Evolutionary conservation across 2,113 vertebrate species (phyloP).

Genomic region (Lethenteron camtschaticum): DNA sequence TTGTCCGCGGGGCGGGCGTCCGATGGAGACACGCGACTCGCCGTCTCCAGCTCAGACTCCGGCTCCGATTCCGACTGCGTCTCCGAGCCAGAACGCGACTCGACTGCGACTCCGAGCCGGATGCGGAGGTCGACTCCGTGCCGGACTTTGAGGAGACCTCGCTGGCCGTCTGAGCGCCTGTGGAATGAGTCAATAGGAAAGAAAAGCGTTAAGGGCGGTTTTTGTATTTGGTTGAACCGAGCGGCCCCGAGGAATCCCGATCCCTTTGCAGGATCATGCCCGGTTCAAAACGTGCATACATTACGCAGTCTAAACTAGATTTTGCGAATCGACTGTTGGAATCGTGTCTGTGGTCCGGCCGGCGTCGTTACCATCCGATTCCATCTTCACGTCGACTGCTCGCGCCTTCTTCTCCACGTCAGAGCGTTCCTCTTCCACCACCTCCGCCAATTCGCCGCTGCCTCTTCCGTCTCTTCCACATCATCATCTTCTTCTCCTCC

Average conservation of each 20-base stretch:
- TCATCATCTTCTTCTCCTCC: conserved; percentile 15
- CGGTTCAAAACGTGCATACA: too few relatives aligned
- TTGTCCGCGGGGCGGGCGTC: too few relatives aligned
- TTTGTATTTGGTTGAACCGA: too few relatives aligned
- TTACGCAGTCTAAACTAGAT: too few relatives aligned
- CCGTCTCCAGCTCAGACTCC: conserved; percentile 15
- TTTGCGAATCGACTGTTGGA: too few relatives aligned
- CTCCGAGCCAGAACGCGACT: conserved; percentile 45
- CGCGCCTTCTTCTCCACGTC: conserved; percentile 22
- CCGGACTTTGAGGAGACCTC: conserved; percentile 35
- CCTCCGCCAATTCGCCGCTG: conserved; percentile 26
- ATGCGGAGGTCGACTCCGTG: conserved; percentile 38
- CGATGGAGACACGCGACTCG: neutral
- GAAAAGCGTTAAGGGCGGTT: too few relatives aligned
- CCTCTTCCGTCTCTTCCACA: conserved; percentile 8
- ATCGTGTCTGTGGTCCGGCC: too few relatives aligned
- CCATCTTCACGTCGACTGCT: conserved; percentile 28
- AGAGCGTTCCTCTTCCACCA: conserved; percentile 37
- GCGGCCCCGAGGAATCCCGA: too few relatives aligned
- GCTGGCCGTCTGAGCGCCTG: conserved; percentile 15
- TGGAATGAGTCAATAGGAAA: too few relatives aligned
- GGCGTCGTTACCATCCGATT: too few relatives aligned
- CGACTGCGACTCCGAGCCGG: conserved; percentile 50
- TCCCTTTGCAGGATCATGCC: too few relatives aligned
- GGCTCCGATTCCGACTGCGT: conserved; percentile 29